Conservation (phyloP, 1,140 invertebrate genomes). For the Sinella curviseta region DNA sequence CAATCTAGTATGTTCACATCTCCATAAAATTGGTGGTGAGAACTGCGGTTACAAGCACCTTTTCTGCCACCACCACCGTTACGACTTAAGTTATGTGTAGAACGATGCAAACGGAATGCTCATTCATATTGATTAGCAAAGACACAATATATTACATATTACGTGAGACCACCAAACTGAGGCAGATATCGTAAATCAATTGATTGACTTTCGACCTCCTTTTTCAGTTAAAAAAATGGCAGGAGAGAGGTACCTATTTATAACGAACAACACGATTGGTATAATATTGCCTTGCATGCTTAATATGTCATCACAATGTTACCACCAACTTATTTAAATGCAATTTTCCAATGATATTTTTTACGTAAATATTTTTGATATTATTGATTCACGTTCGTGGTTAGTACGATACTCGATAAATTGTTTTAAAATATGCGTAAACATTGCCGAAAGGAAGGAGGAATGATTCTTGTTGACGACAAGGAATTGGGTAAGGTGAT, state of each 20-base stretch:
- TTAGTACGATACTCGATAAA: no score
- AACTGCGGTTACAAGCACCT: no score
- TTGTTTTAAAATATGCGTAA: neutral
- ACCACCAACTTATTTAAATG: neutral
- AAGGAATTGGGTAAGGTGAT: neutral
- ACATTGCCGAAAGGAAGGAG: neutral
- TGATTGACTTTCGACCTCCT: slow-evolving; percentile 15
- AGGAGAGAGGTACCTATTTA: neutral
- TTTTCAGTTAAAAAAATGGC: neutral
- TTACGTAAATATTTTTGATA: neutral
- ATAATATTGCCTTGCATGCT: no score
- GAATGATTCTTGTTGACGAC: no score
- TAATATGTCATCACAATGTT: neutral
- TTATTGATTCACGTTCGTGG: neutral
- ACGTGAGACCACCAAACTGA: slow-evolving; percentile 15
- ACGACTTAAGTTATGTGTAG: no score
- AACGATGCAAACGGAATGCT: no score
- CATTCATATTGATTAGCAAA: no score
- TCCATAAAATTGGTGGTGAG: no score
- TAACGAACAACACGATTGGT: neutral
- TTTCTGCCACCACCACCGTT: no score
- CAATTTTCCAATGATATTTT: neutral
- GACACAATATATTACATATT: no score
- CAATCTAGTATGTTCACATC: no score
- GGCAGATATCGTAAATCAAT: slow-evolving; percentile 13